A percentile compares a stretch with the other conserved stretches of the same genome.
phyloP scores from a whole-genome alignment of 2,113 vertebrate genomes.

The Pardalotus punctatus region DNA sequence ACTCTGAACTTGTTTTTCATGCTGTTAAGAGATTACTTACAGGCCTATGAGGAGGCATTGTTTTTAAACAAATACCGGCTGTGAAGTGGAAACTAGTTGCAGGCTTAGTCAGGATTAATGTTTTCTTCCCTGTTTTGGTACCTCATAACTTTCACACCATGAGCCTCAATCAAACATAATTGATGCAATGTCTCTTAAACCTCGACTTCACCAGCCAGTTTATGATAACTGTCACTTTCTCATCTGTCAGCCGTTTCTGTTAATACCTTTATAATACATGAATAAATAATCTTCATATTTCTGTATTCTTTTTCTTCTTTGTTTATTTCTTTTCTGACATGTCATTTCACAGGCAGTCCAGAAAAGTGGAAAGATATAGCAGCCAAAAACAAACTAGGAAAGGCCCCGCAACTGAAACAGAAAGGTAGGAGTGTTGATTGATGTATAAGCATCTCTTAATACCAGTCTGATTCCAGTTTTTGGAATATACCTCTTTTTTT shows the following conservation, averaged over 20 bases:
- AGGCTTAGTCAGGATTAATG: background rate
- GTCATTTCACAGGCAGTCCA: constrained; percentile 84
- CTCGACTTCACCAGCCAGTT: background rate
- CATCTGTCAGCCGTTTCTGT: constrained; percentile 32
- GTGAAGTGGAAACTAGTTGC: background rate
- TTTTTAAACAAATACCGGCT: background rate
- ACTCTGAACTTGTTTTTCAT: background rate
- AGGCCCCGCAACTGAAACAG: constrained; percentile 79
- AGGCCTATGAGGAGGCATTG: background rate
- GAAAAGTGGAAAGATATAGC: constrained; percentile 88
- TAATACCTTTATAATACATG: background rate
- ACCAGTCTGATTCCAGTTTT: background rate
- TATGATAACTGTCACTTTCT: constrained; percentile 10
- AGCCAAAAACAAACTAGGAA: constrained; percentile 87
- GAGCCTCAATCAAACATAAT: background rate
- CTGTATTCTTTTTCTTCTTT: constrained; percentile 63
- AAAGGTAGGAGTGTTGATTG: constrained; percentile 82
- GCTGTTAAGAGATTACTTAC: background rate
- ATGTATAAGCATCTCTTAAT: background rate
- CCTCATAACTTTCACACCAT: background rate
- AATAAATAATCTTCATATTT: constrained; percentile 64
- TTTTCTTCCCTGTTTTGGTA: background rate
- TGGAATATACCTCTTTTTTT: background rate
- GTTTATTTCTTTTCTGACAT: constrained; percentile 73
- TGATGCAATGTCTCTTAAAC: background rate